phyloP scores from a whole-genome alignment of 2,888 invertebrate species.

The Drosophila ezoana region DNA sequence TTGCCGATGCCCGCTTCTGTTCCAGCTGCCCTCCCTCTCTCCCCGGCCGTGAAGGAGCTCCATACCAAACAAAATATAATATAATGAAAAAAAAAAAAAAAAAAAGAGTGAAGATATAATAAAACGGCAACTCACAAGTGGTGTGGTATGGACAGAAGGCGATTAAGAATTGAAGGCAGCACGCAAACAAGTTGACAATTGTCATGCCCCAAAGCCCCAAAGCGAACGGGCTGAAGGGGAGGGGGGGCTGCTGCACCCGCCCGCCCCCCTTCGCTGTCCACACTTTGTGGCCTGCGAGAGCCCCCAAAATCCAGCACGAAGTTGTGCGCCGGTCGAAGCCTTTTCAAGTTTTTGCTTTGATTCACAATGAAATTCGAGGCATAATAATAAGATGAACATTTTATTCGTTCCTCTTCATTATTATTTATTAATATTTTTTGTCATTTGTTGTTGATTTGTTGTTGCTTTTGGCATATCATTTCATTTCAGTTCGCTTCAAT shows the following conservation, averaged over 20 bases:
- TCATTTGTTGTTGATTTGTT: constrained; percentile 33
- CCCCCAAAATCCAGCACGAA: constrained; percentile 51
- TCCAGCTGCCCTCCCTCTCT: constrained; percentile 5
- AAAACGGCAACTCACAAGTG: constrained; percentile 74
- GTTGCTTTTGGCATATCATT: constrained; percentile 68
- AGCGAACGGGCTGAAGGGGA: background rate
- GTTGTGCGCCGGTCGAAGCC: constrained; percentile 59
- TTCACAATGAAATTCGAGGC: constrained; percentile 70
- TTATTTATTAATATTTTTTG: constrained; percentile 25
- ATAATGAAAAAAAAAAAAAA: constrained; percentile 18
- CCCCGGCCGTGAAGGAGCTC: constrained; percentile 29
- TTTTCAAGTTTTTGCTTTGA: constrained; percentile 71
- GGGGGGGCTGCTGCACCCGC: background rate
- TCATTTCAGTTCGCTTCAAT: constrained; percentile 56
- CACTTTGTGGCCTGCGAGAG: background rate
- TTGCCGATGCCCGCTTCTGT: constrained; percentile 33
- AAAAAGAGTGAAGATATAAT: constrained; percentile 25
- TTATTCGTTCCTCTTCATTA: constrained; percentile 46
- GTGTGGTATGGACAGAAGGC: constrained; percentile 70
- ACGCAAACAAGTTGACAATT: constrained; percentile 73
- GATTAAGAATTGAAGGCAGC: constrained; percentile 78
- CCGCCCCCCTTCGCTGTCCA: no score
- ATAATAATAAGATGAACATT: constrained; percentile 77
- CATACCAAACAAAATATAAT: constrained; percentile 15
- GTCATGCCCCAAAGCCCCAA: constrained; percentile 52